phyloP scores from a whole-genome alignment of 1,140 invertebrate genomes.

The Protaetia brevitarsis region DNA sequence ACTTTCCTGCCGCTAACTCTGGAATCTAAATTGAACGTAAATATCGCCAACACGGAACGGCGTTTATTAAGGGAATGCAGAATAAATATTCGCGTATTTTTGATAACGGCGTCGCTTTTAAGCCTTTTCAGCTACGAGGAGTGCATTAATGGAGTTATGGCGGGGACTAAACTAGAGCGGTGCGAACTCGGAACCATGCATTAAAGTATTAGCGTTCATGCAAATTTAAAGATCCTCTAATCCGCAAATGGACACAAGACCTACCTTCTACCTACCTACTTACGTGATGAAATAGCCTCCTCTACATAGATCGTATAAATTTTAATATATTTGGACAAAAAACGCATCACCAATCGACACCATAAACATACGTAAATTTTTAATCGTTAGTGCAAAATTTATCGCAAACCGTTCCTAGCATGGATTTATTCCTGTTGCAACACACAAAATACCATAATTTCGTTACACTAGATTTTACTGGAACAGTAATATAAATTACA shows the following conservation, averaged over 20 bases:
- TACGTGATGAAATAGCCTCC: no score
- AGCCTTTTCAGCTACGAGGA: neutral
- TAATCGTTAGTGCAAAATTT: no score
- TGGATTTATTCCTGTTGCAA: no score
- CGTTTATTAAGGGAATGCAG: conserved; percentile 6
- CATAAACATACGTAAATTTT: no score
- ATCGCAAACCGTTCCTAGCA: no score
- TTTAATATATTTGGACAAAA: no score
- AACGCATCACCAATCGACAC: no score
- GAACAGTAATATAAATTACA: no score
- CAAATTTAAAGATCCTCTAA: neutral
- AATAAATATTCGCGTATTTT: conserved; percentile 18
- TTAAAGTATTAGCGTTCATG: neutral
- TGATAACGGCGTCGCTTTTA: conserved; percentile 4
- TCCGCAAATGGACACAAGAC: neutral
- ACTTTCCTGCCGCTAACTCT: conserved; percentile 2
- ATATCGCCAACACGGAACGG: neutral
- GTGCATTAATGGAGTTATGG: neutral
- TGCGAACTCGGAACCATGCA: neutral
- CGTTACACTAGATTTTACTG: no score
- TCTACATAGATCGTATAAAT: no score
- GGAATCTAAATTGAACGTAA: conserved; percentile 13
- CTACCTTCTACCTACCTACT: no score
- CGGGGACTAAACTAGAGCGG: neutral
- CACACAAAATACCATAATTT: no score